Evolutionary conservation across 2,797 vertebrate species (phyloP).

Genomic region (Chiloscyllium punctatum): DNA sequence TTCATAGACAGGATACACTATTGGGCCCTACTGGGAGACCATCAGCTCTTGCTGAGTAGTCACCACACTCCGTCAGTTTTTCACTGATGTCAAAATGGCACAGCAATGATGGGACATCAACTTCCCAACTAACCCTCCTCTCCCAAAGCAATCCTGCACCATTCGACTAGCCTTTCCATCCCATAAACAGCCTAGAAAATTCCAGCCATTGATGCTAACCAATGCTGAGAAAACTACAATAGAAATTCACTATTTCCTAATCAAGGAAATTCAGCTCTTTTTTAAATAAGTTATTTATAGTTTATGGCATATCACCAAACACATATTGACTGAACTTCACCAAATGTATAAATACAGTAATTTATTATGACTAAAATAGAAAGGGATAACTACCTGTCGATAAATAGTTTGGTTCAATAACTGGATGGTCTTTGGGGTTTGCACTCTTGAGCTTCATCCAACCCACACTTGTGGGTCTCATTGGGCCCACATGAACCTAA

Average conservation of each 20-base stretch:
- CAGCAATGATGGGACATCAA: background rate
- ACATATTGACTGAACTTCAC: background rate
- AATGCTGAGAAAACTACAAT: background rate
- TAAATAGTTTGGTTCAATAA: conserved; percentile 89
- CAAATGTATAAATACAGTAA: background rate
- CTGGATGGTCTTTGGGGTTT: conserved; percentile 75
- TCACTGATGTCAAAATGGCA: background rate
- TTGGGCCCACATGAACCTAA: conserved; percentile 86
- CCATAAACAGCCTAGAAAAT: background rate
- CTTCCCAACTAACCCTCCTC: too few species aligned
- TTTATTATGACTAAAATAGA: background rate
- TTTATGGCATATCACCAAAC: background rate
- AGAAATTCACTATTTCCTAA: background rate
- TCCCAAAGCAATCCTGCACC: too few species aligned
- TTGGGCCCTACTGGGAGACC: background rate
- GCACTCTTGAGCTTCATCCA: conserved; percentile 82
- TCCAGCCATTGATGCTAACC: background rate
- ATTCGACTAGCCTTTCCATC: background rate
- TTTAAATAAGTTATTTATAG: background rate
- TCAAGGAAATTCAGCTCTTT: background rate
- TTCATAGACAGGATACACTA: too few species aligned
- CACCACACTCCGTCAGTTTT: background rate
- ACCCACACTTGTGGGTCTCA: conserved; percentile 81
- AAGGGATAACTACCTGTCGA: conserved; percentile 67
- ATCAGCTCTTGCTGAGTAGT: background rate